Base-by-base conservation (phyloP, 2,113 vertebrate species). In the Ceyx cyanopectus region DNA sequence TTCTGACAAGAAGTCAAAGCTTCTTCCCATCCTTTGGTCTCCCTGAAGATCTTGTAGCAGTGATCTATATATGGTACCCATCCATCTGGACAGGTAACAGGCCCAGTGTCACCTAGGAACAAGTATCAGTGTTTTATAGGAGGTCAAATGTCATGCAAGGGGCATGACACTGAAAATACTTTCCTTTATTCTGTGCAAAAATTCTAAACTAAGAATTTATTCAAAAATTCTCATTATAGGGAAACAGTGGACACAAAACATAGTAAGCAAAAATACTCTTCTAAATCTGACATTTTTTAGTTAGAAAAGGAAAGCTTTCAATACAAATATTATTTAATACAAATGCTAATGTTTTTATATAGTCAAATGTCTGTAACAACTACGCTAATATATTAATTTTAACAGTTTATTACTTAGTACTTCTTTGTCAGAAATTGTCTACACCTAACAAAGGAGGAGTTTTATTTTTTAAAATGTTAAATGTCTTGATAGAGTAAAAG, bases 21-120 rank as follows among this genome's bases (percentile, higher is more conserved):
- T 3, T 98, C 98, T 46, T 90, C 98, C 98, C 99, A 99, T 66
- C 96, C 97, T 92, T 97, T 98, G 63, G 95, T 95, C 53, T 87
- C 97, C 85, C 98, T 98, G 65, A 98, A 91, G 85, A 99, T 97
- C 94, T 96, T 97, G 91, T 99, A 99, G 87, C 99, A 99, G 91
- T 98, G 93, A 9, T 97, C 98, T 40, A 87, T 75, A 29, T 99
- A 99, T 0, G 97, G 95, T 82, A 98, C 94, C 99, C 99, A 99
- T 58, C 97, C 97, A 48, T 22, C 91, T 43, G 98, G 98, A 53
- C 99, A 99, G 81, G 93, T 97, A 26, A 89, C 95, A 18, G 97
- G 96, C 56, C 97, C 96, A 58, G 2, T 4, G 12, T 81, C 87
- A 70, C 74, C 94, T 96, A 22, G 62, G 51, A 86, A 83, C 5